phyloP scores from a whole-genome alignment of 2,797 vertebrate genomes.

The Luscinia luscinia region DNA sequence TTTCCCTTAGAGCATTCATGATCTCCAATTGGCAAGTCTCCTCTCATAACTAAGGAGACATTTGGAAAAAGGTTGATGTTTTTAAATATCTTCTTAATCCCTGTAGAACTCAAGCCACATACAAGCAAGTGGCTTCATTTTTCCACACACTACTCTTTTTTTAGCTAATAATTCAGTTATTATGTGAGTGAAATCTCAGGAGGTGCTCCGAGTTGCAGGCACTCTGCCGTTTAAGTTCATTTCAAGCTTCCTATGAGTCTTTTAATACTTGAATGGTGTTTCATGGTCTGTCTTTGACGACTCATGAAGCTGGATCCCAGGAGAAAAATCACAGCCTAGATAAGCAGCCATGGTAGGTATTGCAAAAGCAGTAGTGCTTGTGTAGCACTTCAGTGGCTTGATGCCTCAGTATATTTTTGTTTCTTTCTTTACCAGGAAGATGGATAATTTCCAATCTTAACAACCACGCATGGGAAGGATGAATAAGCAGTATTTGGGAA shows the following conservation, averaged over 20 bases:
- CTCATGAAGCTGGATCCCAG: conserved; percentile 27
- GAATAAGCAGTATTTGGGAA: conserved; percentile 50
- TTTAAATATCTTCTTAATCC: conserved; percentile 38
- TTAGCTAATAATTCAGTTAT: conserved; percentile 43
- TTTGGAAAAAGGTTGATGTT: conserved; percentile 35
- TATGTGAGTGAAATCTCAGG: conserved; percentile 24
- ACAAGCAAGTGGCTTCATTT: conserved; percentile 33
- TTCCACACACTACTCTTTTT: conserved; percentile 8
- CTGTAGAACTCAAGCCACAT: neutral
- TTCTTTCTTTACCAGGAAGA: neutral
- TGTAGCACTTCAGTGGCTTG: neutral
- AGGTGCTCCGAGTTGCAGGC: neutral
- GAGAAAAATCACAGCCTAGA: conserved; percentile 22
- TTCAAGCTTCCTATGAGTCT: conserved; percentile 35
- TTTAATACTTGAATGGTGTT: conserved; percentile 32
- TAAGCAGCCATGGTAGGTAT: neutral
- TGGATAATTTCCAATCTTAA: conserved; percentile 28
- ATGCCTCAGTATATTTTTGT: conserved; percentile 11
- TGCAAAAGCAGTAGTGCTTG: conserved; percentile 35
- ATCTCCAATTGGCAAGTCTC: conserved; percentile 2
- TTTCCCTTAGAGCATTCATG: neutral
- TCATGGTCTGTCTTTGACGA: neutral
- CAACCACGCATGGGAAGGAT: neutral
- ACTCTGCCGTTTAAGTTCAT: neutral
- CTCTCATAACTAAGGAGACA: neutral